Conservation (phyloP, 1,140 invertebrate genomes). For the Palaemon carinicauda region DNA sequence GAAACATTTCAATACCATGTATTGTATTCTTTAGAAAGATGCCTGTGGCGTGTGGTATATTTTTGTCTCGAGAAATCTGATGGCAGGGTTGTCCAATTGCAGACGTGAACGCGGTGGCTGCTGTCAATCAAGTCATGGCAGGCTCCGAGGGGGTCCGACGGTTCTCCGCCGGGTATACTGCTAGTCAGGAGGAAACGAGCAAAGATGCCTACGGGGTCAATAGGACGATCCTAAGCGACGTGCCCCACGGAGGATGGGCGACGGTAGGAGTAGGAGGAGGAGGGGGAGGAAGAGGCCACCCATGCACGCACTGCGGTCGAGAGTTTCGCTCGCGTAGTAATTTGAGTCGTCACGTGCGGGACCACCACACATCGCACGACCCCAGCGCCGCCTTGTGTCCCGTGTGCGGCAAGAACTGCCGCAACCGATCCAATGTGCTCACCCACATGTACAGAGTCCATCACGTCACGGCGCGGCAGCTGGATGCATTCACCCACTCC, state of each 20-base stretch:
- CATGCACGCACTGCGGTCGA: conserved; percentile 46
- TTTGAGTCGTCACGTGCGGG: conserved; percentile 55
- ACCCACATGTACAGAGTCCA: conserved; percentile 58
- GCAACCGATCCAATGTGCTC: conserved; percentile 56
- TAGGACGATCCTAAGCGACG: too few species aligned
- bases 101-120: conserved; percentile 20
- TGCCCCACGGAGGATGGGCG: background rate
- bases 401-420: conserved; percentile 57
- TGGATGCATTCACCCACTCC: conserved; percentile 47
- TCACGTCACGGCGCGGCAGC: conserved; percentile 54
- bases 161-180: too few species aligned
- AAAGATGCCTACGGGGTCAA: background rate
- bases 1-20: too few species aligned
- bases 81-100: conserved; percentile 40
- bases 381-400: conserved; percentile 53
- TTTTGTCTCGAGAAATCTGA: background rate
- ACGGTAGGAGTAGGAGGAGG: background rate
- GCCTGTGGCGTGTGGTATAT: background rate
- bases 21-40: too few species aligned
- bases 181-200: background rate
- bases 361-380: conserved; percentile 50
- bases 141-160: background rate
- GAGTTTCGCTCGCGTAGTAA: conserved; percentile 54
- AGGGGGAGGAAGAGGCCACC: conserved; percentile 27
- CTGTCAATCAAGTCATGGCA: background rate